Evolutionary conservation across 2,888 invertebrate genomes (phyloP), one percentile per base, ranked within the genome.

Genomic region (Pocota personata): DNA sequence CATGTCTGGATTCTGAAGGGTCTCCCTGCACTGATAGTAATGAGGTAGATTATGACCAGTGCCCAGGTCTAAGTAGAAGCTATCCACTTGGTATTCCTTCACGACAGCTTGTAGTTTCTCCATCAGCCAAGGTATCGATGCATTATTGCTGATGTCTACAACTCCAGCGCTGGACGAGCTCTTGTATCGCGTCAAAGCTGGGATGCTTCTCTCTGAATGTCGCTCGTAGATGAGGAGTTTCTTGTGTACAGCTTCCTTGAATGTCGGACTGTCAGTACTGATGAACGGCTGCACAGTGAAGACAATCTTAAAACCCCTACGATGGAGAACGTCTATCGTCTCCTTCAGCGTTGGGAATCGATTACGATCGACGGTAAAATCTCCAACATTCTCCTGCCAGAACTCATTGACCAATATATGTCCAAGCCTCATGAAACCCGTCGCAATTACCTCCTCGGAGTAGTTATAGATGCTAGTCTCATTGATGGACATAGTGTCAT

Each of bases 261-360:
- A 98, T 89, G 96, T 97, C 1, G 93, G 93, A 87, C 98, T 97
- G 89, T 97, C 97, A 0, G 97, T 97, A 66, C 96, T 96, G 35
- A 98, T 95, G 90, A 97, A 98, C 0, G 98, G 98, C 90, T 98
- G 97, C 0, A 98, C 94, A n/a, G 97, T 96, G 88, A 98, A 95
- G 0, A 96, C 96, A 12, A 98, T 95, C 89, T 96, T 95, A 88
- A 98, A 98, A 0, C 97, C 97, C 87, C 97, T 93, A 35, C 97
- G 94, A 87, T 96, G 96, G 40, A 98, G 93, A 66, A 97, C 96
- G 88, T 96, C 95, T 6, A 97, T 95, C 1, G 96, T 96, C 76
- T 95, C 95, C 75, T 95, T 95, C 88, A 97, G 93, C 0, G 95
- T 95, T 55, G 95, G 95, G 90, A 98, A 98, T 77, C 97, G 93